A percentile compares a stretch with the other conserved stretches of the same genome.
Conservation (phyloP, 1,140 invertebrate species). For the Nebria ingens region DNA sequence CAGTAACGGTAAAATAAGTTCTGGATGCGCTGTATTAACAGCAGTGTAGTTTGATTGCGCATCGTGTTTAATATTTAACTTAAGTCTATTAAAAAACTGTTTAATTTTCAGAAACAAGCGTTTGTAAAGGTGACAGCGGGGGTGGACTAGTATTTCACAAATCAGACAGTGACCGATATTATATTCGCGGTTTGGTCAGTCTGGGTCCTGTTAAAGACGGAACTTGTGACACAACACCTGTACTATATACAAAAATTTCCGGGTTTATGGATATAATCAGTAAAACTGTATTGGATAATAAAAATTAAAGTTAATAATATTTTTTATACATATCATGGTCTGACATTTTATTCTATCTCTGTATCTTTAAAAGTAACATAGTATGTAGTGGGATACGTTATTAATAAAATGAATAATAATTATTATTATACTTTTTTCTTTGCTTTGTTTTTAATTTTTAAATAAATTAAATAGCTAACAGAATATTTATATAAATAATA, state of each 20-base stretch:
- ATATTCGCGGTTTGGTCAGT: conserved; percentile 30
- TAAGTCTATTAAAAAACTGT: no score
- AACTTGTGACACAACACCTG: conserved; percentile 25
- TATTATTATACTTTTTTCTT: no score
- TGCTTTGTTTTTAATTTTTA: no score
- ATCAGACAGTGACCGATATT: conserved; percentile 19
- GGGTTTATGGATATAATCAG: background rate
- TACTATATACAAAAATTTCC: conserved; percentile 26
- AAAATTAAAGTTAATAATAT: background rate
- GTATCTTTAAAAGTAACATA: no score
- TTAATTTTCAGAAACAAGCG: conserved; percentile 22
- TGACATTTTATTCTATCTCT: no score
- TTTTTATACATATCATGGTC: no score
- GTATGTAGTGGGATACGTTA: background rate
- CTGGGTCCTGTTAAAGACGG: conserved; percentile 19
- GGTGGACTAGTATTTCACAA: conserved; percentile 27
- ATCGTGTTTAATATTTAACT: background rate
- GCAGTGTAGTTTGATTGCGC: background rate
- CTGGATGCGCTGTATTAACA: background rate
- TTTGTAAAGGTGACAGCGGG: conserved; percentile 29
- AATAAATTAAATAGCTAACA: no score
- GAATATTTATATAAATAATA: no score
- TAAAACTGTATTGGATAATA: background rate
- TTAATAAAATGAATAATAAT: no score
- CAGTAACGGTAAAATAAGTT: conserved; percentile 12